Evolutionary conservation across 1,140 invertebrate genomes (phyloP).

Genomic region (Brachionus rubens): DNA sequence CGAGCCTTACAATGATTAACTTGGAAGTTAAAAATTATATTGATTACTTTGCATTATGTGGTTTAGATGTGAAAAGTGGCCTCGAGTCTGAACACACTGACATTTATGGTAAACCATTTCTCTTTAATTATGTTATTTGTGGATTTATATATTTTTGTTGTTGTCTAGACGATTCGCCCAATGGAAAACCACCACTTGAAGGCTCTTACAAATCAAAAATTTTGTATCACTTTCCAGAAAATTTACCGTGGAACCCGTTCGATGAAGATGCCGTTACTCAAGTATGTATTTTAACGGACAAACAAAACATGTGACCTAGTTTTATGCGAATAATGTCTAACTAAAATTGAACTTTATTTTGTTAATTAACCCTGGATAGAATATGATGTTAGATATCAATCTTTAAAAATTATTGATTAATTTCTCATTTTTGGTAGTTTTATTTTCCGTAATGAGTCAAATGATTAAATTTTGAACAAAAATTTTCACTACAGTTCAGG

Average conservation of each 20-base stretch:
- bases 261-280: constrained; percentile 80
- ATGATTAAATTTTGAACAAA: no score
- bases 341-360: neutral
- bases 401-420: no score
- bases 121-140: constrained; percentile 48
- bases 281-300: constrained; percentile 1
- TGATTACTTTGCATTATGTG: constrained; percentile 96
- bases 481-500: no score
- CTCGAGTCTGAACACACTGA: constrained; percentile 76
- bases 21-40: constrained; percentile 64
- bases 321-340: neutral
- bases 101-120: no score
- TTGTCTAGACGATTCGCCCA: constrained; percentile 64
- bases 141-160: constrained; percentile 52
- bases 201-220: constrained; percentile 88
- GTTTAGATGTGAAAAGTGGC: constrained; percentile 83
- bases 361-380: no score
- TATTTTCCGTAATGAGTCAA: no score
- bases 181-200: constrained; percentile 78
- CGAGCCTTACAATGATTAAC: no score
- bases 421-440: no score
- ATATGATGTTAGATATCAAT: no score
- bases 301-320: neutral
- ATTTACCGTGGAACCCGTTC: constrained; percentile 83
- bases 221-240: constrained; percentile 84